Evolutionary conservation across 2,888 invertebrate species (phyloP), one percentile per base, ranked within the genome.

Genomic region (Hyalella azteca): DNA sequence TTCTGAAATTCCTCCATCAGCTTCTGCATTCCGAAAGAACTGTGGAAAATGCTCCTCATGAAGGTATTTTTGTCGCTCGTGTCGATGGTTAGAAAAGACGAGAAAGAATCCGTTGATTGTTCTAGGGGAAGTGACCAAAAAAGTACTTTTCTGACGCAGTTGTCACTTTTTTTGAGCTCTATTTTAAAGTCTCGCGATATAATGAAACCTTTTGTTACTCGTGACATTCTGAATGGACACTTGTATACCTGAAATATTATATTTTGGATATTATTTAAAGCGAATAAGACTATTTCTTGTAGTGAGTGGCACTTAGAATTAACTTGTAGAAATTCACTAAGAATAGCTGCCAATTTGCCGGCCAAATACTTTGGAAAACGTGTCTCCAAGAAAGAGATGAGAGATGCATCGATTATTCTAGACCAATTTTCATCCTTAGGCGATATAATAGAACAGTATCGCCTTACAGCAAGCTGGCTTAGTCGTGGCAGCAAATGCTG

Each of bases 141-240:
- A 7, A 66, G 4, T 7, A 19, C 4, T 3, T 36, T 32, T 19
- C 19, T 32, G 19, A 29, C 19, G 36, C 9, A n/a, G 15, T 36
- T 36, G 15, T n/a, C 13, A 19, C 22, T 1, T 15, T 66, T 29
- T 66, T n/a, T 5, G 15, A 39, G 66, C 9, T 15, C 66, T 32
- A 36, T 36, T 66, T 66, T 66, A 19, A 66, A 66, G 36, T 66
- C 66, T 36, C 66, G 22, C n/a, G 66, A 66, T 36, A 66, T 9
- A n/a, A 66, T 36, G 19, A 66, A 66, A n/a, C 66, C 66, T 3
- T 66, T 36, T 19, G 36, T 36, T 9, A 66, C 36, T 66, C 19
- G 32, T 7, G 66, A 66, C 29, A 66, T 29, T 66, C 66, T 66
- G 4, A 66, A 9, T 3, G 66, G 66, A 36, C 32, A 32, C n/a